These are phyloP conservation scores for Tromatobia lineatoria DNA, from an alignment of 2,888 invertebrate species.

Conservation along the genomic window DNA sequence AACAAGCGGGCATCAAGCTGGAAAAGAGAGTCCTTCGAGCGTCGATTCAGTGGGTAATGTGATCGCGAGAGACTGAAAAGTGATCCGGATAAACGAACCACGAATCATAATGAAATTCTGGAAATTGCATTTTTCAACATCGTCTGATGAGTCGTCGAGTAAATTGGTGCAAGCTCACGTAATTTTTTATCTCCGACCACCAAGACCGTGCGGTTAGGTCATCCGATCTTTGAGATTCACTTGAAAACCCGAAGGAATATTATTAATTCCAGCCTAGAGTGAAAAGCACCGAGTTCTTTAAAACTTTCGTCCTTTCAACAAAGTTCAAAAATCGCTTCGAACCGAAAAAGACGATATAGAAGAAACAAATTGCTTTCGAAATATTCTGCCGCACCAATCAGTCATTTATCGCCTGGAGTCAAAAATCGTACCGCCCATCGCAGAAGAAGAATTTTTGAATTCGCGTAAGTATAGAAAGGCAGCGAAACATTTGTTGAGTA, in stretches of 20 bases:
- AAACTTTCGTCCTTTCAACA: not conserved
- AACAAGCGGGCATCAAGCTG: not conserved
- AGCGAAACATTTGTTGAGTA: too few species aligned
- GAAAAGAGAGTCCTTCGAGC: not conserved
- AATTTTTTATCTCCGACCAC: slow-evolving; percentile 1
- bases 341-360: not conserved
- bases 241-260: not conserved
- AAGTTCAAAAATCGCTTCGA: not conserved
- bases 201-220: not conserved
- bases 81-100: slow-evolving; percentile 1
- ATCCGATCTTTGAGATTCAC: not conserved
- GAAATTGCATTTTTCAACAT: slow-evolving; percentile 16
- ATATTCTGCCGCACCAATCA: not conserved
- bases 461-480: not conserved
- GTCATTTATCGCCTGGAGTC: not conserved
- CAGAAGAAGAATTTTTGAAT: slow-evolving; percentile 25
- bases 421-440: not conserved
- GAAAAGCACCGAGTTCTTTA: not conserved
- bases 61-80: slow-evolving; percentile 9
- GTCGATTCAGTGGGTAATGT: not conserved
- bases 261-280: not conserved
- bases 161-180: slow-evolving; percentile 17
- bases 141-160: slow-evolving; percentile 14
- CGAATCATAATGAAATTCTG: slow-evolving; percentile 32
- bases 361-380: not conserved